Conservation (phyloP, 2,113 vertebrate species). For the Syngnathus scovelli region DNA sequence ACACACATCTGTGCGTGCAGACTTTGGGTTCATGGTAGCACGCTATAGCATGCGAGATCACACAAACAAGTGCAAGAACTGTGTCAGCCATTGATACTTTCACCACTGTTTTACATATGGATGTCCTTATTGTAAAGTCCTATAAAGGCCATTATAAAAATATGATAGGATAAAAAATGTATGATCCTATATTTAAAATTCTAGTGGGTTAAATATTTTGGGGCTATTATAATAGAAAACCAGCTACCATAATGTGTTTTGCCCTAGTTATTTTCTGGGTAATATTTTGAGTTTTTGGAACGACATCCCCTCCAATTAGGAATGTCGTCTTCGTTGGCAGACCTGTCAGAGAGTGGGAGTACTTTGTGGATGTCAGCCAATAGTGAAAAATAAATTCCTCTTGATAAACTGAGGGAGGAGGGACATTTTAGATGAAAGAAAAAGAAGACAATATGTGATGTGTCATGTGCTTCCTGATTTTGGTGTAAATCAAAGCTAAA, state of each 20-base stretch:
- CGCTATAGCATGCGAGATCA: conserved; percentile 10
- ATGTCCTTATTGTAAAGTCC: neutral
- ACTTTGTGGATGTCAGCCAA: neutral
- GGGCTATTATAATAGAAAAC: too few relatives aligned
- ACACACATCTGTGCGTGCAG: conserved; percentile 13
- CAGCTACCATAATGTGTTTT: too few relatives aligned
- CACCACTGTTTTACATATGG: neutral
- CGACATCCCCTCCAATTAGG: neutral
- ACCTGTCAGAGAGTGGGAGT: neutral
- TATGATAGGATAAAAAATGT: too few relatives aligned
- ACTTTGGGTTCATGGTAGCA: conserved; percentile 14
- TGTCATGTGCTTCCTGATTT: neutral
- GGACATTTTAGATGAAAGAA: neutral
- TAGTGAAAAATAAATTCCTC: neutral
- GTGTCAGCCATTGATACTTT: neutral
- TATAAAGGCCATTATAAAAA: neutral
- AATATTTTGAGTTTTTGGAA: neutral
- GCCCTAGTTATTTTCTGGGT: too few relatives aligned
- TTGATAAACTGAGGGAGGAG: neutral
- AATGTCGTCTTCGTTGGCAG: neutral
- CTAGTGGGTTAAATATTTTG: too few relatives aligned
- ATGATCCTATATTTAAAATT: too few relatives aligned
- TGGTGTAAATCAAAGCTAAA: neutral
- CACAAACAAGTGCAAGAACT: conserved; percentile 25
- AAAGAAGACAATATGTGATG: too few relatives aligned